Percentiles rank a stretch among this genome's conserved stretches.
Evolutionary conservation across 2,888 invertebrate species (phyloP).

Genomic region (Thysanoteuthis rhombus): DNA sequence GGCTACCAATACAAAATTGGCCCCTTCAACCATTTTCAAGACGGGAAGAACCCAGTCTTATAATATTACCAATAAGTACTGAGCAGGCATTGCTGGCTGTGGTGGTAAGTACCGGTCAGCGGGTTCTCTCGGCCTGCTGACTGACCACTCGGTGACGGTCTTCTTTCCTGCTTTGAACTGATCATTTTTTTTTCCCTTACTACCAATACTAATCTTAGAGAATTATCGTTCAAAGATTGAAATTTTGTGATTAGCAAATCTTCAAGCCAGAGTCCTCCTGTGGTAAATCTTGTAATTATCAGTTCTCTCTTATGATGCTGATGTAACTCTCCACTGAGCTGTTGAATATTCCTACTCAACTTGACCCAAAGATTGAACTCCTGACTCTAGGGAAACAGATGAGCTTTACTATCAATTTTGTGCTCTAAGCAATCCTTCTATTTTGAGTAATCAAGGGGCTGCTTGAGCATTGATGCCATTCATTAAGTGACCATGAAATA

Average conservation of each 20-base stretch:
- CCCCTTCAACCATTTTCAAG: conserved; percentile 15
- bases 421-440: no score
- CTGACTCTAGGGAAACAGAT: no score
- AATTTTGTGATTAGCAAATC: not conserved
- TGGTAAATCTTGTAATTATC: no score
- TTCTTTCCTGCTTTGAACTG: not conserved
- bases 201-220: not conserved
- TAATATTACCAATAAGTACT: conserved; percentile 1
- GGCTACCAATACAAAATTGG: not conserved
- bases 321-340: no score
- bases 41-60: conserved; percentile 23
- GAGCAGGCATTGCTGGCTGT: conserved; percentile 14
- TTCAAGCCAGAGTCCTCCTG: not conserved
- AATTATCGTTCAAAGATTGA: not conserved
- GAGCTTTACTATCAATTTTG: no score
- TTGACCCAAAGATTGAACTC: no score
- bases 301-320: no score
- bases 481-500: no score
- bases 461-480: no score
- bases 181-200: not conserved
- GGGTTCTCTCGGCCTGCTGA: conserved; percentile 18
- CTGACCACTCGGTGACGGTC: not conserved
- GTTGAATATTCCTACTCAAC: no score
- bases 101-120: conserved; percentile 22
- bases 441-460: no score